Conservation (phyloP, 2,797 vertebrate genomes). For the Paramormyrops hopkinsi region DNA sequence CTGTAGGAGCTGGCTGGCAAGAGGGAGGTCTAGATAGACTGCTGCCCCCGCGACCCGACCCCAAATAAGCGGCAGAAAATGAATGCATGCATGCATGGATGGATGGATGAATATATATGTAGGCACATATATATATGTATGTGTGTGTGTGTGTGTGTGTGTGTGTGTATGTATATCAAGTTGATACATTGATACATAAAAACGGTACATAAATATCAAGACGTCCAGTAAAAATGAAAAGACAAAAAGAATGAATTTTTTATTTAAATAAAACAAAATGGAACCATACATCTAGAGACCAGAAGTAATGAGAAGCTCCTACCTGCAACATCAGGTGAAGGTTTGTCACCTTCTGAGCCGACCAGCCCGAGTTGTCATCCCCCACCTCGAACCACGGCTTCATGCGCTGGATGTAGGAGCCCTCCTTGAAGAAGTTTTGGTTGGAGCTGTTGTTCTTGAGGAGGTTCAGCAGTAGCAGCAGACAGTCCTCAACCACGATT, state of each 20-base stretch:
- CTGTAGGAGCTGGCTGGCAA: too few species aligned
- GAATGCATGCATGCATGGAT: too few species aligned
- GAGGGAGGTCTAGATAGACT: too few species aligned
- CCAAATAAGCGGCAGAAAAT: too few species aligned
- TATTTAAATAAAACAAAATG: background rate
- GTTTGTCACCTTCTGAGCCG: constrained; percentile 96
- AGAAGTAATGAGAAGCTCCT: constrained; percentile 2
- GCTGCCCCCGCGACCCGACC: too few species aligned
- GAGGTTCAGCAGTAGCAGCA: constrained; percentile 85
- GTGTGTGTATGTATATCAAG: too few species aligned
- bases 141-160: too few species aligned
- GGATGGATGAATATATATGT: too few species aligned
- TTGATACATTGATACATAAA: too few species aligned
- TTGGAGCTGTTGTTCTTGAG: constrained; percentile 98
- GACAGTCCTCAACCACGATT: constrained; percentile 96
- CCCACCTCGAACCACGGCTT: constrained; percentile 98
- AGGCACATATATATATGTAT: too few species aligned
- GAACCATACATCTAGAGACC: background rate
- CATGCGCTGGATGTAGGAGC: constrained; percentile 96
- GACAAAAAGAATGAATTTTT: background rate
- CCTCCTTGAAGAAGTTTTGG: constrained; percentile 99
- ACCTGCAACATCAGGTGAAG: constrained; percentile 98
- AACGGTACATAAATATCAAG: too few species aligned
- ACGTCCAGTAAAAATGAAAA: background rate
- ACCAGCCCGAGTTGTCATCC: constrained; percentile 95